phyloP scores from a whole-genome alignment of 2,797 vertebrate species.

The Echiichthys vipera region DNA sequence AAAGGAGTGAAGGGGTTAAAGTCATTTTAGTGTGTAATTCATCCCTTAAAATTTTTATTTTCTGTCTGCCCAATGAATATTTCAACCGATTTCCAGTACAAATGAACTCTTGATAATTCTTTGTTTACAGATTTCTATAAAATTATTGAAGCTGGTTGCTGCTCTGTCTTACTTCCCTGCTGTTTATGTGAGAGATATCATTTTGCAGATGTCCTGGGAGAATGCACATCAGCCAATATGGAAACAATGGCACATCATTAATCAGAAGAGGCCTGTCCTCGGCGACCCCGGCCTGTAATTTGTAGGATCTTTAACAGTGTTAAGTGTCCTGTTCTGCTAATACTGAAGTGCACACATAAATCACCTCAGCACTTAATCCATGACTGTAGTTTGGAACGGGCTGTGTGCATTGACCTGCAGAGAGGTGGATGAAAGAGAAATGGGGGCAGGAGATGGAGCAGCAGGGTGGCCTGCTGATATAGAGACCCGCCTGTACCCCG shows the following conservation, averaged over 20 bases:
- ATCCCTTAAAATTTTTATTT: not conserved
- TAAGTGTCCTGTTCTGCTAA: slow-evolving; percentile 74
- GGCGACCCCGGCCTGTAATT: slow-evolving; percentile 61
- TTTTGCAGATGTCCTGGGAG: slow-evolving; percentile 39
- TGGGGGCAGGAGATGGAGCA: slow-evolving; percentile 49
- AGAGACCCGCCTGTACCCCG: slow-evolving; percentile 17
- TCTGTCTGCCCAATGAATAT: not conserved
- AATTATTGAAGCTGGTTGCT: not conserved
- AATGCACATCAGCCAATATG: slow-evolving; percentile 51
- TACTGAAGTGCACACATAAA: slow-evolving; percentile 71
- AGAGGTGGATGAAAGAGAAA: slow-evolving; percentile 54
- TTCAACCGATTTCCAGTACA: not conserved
- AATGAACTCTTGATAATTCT: not conserved
- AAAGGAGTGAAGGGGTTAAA: not conserved
- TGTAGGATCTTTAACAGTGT: slow-evolving; percentile 65
- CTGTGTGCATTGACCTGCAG: slow-evolving; percentile 56
- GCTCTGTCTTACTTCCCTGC: slow-evolving; percentile 1
- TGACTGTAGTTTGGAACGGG: slow-evolving; percentile 62
- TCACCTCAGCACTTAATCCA: slow-evolving; percentile 66
- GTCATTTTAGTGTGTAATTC: not conserved
- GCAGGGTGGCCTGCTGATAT: slow-evolving; percentile 31
- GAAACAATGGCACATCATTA: slow-evolving; percentile 55
- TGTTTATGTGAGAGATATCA: slow-evolving; percentile 19
- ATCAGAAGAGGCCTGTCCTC: slow-evolving; percentile 58
- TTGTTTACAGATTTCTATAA: not conserved